Evolutionary conservation across 2,797 vertebrate genomes (phyloP).

Genomic region (Odontamblyopus rebecca): DNA sequence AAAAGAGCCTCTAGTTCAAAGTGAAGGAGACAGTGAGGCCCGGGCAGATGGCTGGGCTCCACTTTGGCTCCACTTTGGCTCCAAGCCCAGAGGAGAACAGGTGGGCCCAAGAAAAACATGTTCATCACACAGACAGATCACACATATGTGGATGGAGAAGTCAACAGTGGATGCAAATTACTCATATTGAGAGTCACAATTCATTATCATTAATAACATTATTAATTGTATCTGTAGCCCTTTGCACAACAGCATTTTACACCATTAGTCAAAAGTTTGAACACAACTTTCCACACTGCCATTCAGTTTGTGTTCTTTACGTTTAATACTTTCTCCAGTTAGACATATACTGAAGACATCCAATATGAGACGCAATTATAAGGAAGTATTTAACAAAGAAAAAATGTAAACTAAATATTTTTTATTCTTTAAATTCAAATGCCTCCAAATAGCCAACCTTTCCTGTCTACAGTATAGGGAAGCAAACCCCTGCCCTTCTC

Average conservation of each 20-base stretch:
- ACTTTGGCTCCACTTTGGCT: slow-evolving; percentile 52
- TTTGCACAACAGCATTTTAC: not conserved
- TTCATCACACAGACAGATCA: slow-evolving; percentile 43
- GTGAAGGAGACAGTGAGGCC: slow-evolving; percentile 35
- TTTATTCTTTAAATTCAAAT: too few species aligned
- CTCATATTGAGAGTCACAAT: not conserved
- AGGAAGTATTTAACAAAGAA: too few species aligned
- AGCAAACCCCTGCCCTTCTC: too few species aligned
- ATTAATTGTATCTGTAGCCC: not conserved
- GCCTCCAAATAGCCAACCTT: too few species aligned
- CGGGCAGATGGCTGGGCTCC: slow-evolving; percentile 57
- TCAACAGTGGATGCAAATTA: slow-evolving; percentile 9
- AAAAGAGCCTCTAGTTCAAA: slow-evolving; percentile 29
- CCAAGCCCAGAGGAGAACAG: slow-evolving; percentile 49
- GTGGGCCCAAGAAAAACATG: slow-evolving; percentile 53
- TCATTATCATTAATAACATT: not conserved
- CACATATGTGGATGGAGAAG: slow-evolving; percentile 29
- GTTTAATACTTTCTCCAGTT: too few species aligned
- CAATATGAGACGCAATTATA: too few species aligned
- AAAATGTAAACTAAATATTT: too few species aligned
- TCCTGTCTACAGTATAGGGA: too few species aligned
- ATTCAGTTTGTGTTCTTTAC: too few species aligned
- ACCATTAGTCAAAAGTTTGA: not conserved
- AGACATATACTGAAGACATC: too few species aligned
- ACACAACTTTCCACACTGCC: too few species aligned